phyloP scores from a whole-genome alignment of 2,113 vertebrate genomes.

The Syngnathus floridae region DNA sequence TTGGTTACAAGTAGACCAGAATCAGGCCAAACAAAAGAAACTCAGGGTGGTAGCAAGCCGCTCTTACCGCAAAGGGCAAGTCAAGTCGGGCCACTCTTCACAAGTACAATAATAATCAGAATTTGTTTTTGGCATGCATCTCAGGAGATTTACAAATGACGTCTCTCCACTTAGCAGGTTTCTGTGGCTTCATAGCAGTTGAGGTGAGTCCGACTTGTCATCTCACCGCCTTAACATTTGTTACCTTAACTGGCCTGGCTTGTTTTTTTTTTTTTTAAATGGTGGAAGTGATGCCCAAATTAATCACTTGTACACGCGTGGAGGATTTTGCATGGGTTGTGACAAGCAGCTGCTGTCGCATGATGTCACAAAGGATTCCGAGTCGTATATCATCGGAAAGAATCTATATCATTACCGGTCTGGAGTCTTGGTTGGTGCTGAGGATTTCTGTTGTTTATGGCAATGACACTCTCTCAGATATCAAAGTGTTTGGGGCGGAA shows the following conservation, averaged over 20 bases:
- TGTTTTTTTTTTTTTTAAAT: background rate
- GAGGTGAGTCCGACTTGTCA: slow-evolving; percentile 41
- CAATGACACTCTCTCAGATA: slow-evolving; percentile 24
- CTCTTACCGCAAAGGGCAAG: background rate
- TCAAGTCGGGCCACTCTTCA: background rate
- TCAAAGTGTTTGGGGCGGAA: slow-evolving; percentile 32
- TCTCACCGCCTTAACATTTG: slow-evolving; percentile 30
- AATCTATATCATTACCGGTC: slow-evolving; percentile 1
- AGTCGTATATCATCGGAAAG: background rate
- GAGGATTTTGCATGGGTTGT: background rate
- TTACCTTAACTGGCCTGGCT: slow-evolving; percentile 14
- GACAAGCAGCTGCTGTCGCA: background rate
- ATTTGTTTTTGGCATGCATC: background rate
- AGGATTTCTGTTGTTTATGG: slow-evolving; percentile 21
- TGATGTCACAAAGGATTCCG: slow-evolving; percentile 4
- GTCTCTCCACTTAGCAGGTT: slow-evolving; percentile 16
- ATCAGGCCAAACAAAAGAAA: background rate
- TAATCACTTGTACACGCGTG: background rate
- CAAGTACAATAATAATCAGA: background rate
- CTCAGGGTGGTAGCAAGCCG: background rate
- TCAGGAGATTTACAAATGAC: slow-evolving; percentile 5
- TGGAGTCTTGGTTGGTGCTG: background rate
- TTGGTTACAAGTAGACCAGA: background rate
- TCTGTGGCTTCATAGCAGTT: slow-evolving; percentile 7
- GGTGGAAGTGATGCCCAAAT: background rate